Evolutionary conservation across 1,140 invertebrate genomes (phyloP), one percentile per base, ranked within the genome.

Genomic region (Ladona fulva): DNA sequence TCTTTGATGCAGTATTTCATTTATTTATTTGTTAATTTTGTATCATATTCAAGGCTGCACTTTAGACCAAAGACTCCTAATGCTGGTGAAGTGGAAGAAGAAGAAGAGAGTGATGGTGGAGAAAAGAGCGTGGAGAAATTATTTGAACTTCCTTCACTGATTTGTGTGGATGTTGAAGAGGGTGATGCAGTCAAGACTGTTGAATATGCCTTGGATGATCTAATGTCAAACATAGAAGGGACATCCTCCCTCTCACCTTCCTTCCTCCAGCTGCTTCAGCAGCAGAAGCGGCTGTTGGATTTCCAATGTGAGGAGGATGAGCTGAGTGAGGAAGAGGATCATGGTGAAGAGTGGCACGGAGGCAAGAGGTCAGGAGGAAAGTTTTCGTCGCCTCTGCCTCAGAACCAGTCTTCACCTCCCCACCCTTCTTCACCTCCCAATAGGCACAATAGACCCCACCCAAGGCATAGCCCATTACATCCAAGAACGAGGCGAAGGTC

Each of bases 71-170:
- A 66, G 52, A 66, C 52, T 66, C 52, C 52, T 19, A 12, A 19
- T 19, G 14, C 14, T 19, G n/a, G 52, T 66, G 52, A 66, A 66
- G 52, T 19, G 1, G 52, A 66, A 19, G 52, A 66, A 16, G 52
- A 66, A 66, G 52, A 66, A 66, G 52, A 66, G 52, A 66, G 52
- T 66, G 52, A 66, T 66, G 52, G 52, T 16, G 52, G 52, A 66
- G 52, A 66, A 19, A 66, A 66, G 52, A 22, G 52, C n/a, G 3
- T 66, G 52, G 52, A 66, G 16, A 66, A 22, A 66, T 16, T 12
- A 19, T 66, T 19, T 66, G 52, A 66, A 66, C 52, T 66, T 12
- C 52, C 52, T 22, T 66, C 52, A 12, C 14, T 22, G 16, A 66
- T 66, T 22, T 19, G 52, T 66, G 52, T 66, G 14, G 52, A 66